These are phyloP conservation scores for Pterocles burchelli DNA, from an alignment of 2,113 vertebrate genomes.

Conservation along the genomic window DNA sequence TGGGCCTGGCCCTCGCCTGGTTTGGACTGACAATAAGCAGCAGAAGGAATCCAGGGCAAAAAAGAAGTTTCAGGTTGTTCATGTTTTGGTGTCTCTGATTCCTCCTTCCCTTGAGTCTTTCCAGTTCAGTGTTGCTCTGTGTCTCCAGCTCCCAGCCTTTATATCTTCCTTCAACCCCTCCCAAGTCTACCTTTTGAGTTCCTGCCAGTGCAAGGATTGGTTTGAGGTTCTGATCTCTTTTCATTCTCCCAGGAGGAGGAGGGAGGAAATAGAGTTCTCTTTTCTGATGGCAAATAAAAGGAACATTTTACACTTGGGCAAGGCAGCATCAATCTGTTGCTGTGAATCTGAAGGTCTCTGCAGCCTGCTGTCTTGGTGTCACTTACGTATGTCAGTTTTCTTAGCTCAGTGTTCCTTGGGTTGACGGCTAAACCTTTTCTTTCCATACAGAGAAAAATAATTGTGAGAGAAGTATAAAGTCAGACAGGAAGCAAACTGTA, in stretches of 20 bases:
- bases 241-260: constrained; percentile 30
- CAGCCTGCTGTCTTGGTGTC: neutral
- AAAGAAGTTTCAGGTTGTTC: neutral
- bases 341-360: neutral
- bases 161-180: constrained; percentile 50
- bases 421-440: neutral
- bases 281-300: neutral
- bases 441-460: neutral
- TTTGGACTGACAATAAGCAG: constrained; percentile 49
- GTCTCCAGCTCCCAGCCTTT: constrained; percentile 52
- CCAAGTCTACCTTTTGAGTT: constrained; percentile 52
- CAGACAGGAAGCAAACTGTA: neutral
- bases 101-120: neutral
- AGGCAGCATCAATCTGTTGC: neutral
- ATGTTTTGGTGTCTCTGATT: neutral
- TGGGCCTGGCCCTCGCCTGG: constrained; percentile 36
- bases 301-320: neutral
- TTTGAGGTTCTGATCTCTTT: constrained; percentile 40
- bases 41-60: constrained; percentile 45
- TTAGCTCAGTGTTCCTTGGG: neutral
- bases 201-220: constrained; percentile 60
- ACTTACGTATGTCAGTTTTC: neutral
- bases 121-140: neutral
- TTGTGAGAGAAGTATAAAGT: neutral
- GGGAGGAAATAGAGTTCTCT: neutral